phyloP scores from a whole-genome alignment of 2,113 vertebrate species.

The Nesogale talazaci region DNA sequence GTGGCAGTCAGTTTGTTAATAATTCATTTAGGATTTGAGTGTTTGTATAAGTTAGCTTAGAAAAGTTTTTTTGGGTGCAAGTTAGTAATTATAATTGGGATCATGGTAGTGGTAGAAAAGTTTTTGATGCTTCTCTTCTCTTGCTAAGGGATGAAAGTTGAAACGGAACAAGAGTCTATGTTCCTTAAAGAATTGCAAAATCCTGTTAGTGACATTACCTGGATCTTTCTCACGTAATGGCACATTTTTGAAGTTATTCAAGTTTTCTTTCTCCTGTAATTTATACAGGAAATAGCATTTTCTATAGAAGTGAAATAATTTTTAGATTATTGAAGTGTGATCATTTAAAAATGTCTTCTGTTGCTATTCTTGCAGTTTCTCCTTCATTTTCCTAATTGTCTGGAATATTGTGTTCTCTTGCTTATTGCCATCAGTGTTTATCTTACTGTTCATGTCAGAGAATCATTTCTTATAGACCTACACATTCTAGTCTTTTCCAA shows the following conservation, averaged over 20 bases:
- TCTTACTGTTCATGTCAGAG: slow-evolving; percentile 2
- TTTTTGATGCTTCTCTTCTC: slow-evolving; percentile 24
- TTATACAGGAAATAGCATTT: not conserved
- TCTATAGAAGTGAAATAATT: not conserved
- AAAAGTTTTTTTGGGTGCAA: not conserved
- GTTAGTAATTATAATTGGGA: not conserved
- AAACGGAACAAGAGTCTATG: slow-evolving; percentile 2
- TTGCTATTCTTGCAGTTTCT: not conserved
- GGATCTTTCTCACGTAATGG: not conserved
- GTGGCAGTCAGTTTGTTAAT: not conserved
- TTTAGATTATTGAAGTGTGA: not conserved
- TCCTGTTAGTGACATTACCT: slow-evolving; percentile 26
- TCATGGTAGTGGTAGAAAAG: not conserved
- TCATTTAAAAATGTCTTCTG: no score
- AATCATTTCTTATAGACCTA: not conserved
- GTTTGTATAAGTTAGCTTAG: not conserved
- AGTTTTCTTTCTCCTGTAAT: not conserved
- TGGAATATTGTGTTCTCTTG: not conserved
- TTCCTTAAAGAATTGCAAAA: slow-evolving; percentile 54
- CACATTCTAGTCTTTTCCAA: slow-evolving; percentile 2
- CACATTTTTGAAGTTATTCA: slow-evolving; percentile 6
- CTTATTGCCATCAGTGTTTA: not conserved
- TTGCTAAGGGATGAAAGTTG: not conserved
- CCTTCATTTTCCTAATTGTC: slow-evolving; percentile 16
- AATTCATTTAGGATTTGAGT: slow-evolving; percentile 18